Conservation (phyloP, 2,888 invertebrate species). For the Caenorhabditis panamensis region DNA sequence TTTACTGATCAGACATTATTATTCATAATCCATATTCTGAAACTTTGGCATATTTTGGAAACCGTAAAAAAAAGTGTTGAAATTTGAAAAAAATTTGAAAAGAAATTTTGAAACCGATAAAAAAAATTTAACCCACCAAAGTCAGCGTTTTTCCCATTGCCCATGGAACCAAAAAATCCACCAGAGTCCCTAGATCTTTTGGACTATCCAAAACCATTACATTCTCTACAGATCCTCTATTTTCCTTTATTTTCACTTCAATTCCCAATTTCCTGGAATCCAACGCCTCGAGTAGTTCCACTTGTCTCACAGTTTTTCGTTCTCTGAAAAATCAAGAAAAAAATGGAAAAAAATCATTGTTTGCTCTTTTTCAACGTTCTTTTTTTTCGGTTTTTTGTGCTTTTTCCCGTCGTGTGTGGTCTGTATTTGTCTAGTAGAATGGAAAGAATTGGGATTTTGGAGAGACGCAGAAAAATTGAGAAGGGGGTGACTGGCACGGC, state of each 20-base stretch:
- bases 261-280: constrained; percentile 17
- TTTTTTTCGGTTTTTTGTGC: not conserved
- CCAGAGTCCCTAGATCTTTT: constrained; percentile 9
- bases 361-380: constrained; percentile 9
- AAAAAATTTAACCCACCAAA: constrained; percentile 22
- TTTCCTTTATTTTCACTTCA: constrained; percentile 8
- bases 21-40: no score
- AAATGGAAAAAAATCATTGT: constrained; percentile 24
- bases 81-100: not conserved
- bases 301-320: constrained; percentile 3
- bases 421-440: constrained; percentile 25
- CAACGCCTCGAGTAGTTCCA: constrained; percentile 9
- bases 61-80: not conserved
- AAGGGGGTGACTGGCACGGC: constrained; percentile 6
- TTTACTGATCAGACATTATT: no score
- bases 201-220: constrained; percentile 33
- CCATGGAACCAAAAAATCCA: constrained; percentile 43
- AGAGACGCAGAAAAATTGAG: constrained; percentile 23
- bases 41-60: no score
- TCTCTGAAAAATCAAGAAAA: no score
- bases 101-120: not conserved
- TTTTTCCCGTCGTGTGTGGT: constrained; percentile 41
- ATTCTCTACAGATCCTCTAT: constrained; percentile 18
- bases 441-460: constrained; percentile 9
- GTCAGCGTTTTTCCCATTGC: constrained; percentile 48